These are phyloP conservation scores for Chelon auratus DNA, from an alignment of 2,797 vertebrate genomes.

Conservation along the genomic window DNA sequence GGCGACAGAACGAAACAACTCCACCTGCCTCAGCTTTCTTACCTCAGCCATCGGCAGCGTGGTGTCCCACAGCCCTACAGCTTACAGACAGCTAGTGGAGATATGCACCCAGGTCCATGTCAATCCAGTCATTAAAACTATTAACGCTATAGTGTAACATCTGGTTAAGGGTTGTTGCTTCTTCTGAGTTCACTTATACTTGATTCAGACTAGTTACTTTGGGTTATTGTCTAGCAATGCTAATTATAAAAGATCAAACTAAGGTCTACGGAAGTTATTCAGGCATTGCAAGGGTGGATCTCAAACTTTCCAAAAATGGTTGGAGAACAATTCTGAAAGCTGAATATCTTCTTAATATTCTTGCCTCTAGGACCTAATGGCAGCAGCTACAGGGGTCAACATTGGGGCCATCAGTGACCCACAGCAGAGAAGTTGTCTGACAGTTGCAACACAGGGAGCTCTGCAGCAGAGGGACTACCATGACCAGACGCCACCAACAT, in stretches of 20 bases:
- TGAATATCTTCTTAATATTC: not conserved
- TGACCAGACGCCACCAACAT: slow-evolving; percentile 77
- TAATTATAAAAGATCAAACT: not conserved
- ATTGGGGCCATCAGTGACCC: slow-evolving; percentile 78
- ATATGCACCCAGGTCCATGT: slow-evolving; percentile 86
- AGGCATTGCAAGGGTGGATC: not conserved
- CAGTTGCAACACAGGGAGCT: slow-evolving; percentile 51
- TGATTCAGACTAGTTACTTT: not conserved
- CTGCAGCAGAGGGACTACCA: slow-evolving; percentile 68
- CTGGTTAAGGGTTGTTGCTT: no score
- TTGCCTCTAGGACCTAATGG: slow-evolving; percentile 83
- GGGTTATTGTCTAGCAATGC: not conserved
- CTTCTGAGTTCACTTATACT: no score
- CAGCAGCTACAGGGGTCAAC: slow-evolving; percentile 85
- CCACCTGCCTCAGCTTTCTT: slow-evolving; percentile 83
- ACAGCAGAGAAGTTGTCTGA: slow-evolving; percentile 75
- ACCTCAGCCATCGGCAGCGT: slow-evolving; percentile 86
- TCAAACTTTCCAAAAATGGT: not conserved
- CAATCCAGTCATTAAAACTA: not conserved
- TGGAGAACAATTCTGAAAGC: not conserved
- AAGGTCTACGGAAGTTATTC: not conserved
- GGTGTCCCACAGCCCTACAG: slow-evolving; percentile 82
- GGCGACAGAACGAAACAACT: slow-evolving; percentile 68
- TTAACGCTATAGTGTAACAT: no score
- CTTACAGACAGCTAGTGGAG: slow-evolving; percentile 86